Percentiles rank a stretch among this genome's conserved stretches.
phyloP scores from a whole-genome alignment of 2,797 vertebrate species.

The Phoxinus dragarum region DNA sequence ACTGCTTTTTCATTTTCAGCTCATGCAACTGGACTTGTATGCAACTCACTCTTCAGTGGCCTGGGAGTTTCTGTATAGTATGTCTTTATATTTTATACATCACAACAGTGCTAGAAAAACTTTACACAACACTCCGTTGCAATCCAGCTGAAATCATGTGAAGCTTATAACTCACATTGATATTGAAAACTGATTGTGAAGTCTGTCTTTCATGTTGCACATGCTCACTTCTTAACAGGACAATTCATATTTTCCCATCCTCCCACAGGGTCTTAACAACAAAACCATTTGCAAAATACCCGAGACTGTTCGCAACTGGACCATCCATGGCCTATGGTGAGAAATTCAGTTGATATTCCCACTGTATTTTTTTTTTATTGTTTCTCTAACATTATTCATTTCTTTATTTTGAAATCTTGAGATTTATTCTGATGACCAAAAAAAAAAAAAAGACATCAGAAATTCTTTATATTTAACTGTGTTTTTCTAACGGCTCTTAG shows the following conservation, averaged over 20 bases:
- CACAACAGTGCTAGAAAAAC: not conserved
- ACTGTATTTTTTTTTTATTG: not conserved
- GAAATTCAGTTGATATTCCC: not conserved
- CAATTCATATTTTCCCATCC: not conserved
- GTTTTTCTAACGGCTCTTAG: constrained; percentile 56
- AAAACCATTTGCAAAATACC: constrained; percentile 70
- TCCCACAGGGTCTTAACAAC: constrained; percentile 65
- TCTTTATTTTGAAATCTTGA: not conserved
- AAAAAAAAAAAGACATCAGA: not conserved
- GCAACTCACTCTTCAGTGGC: constrained; percentile 79
- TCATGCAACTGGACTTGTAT: constrained; percentile 79
- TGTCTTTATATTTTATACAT: constrained; percentile 35
- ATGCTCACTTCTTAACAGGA: not conserved
- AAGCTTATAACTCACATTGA: not conserved
- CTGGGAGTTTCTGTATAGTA: constrained; percentile 79
- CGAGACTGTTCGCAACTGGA: constrained; percentile 70
- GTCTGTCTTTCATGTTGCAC: not conserved
- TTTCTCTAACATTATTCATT: not conserved
- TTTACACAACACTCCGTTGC: not conserved
- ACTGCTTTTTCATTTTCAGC: constrained; percentile 43
- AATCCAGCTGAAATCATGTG: not conserved
- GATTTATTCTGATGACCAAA: not conserved
- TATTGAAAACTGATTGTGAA: not conserved
- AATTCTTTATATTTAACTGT: not conserved
- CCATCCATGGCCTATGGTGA: constrained; percentile 82